Conservation (phyloP, 37 sponge, comb jelly and placozoan genomes). For the Bolinopsis microptera region DNA sequence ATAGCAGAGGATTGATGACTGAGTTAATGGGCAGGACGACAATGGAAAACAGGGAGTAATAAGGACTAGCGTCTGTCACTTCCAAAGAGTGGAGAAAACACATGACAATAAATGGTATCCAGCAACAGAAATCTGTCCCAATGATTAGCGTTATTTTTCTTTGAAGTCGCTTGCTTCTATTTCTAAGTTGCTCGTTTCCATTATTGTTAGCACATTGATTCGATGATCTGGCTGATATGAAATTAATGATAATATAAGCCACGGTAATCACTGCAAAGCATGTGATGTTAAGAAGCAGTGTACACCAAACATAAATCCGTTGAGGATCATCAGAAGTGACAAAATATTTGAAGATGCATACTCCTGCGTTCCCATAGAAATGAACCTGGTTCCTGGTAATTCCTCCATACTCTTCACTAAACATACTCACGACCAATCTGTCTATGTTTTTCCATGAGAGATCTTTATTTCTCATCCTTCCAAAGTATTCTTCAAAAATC, state of each 20-base stretch:
- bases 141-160: neutral
- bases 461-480: neutral
- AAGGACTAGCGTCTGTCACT: neutral
- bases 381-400: neutral
- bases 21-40: neutral
- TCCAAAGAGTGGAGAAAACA: constrained; percentile 1
- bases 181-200: neutral
- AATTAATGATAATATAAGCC: neutral
- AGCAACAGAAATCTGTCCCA: neutral
- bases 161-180: neutral
- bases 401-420: neutral
- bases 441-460: neutral
- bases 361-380: constrained; percentile 20
- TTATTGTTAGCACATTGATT: too few relatives aligned
- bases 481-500: neutral
- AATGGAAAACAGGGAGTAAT: neutral
- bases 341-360: constrained; percentile 24
- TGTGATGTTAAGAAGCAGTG: neutral
- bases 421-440: neutral
- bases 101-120: constrained; percentile 1
- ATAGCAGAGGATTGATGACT: neutral
- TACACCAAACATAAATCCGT: neutral
- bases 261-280: neutral
- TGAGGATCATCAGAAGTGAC: neutral
- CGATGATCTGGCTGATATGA: neutral